A percentile compares a stretch with the other conserved stretches of the same genome.
Evolutionary conservation across 2,888 invertebrate species (phyloP).

Genomic region (Griposia aprilina): DNA sequence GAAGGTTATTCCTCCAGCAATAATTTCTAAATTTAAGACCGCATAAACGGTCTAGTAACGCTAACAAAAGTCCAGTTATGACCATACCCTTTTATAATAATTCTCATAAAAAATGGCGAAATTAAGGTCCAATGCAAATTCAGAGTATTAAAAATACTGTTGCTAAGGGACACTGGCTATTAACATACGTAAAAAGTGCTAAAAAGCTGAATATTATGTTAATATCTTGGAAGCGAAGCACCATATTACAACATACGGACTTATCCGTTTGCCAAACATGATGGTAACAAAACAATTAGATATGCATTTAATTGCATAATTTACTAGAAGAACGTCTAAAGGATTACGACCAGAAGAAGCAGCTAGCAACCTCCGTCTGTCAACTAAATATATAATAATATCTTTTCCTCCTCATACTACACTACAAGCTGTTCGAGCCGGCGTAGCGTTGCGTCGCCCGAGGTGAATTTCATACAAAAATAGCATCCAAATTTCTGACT

Average conservation of each 20-base stretch:
- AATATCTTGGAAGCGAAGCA: constrained; percentile 20
- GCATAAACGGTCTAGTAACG: constrained; percentile 26
- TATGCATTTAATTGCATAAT: not conserved
- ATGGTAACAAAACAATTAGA: not conserved
- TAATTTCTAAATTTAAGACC: constrained; percentile 51
- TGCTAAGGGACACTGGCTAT: constrained; percentile 38
- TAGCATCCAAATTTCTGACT: too few species aligned
- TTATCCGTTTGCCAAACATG: not conserved
- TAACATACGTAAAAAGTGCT: constrained; percentile 35
- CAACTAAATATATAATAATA: too few species aligned
- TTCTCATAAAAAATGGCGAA: constrained; percentile 62
- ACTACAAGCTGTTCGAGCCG: too few species aligned
- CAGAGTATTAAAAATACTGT: constrained; percentile 59
- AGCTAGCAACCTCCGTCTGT: not conserved
- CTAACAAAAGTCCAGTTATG: constrained; percentile 56
- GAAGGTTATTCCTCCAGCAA: constrained; percentile 12
- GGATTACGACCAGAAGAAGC: too few species aligned
- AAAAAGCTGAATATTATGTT: constrained; percentile 33
- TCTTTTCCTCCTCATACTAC: too few species aligned
- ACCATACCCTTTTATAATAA: constrained; percentile 52
- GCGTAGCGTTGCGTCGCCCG: too few species aligned
- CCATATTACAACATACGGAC: constrained; percentile 18
- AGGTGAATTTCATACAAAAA: too few species aligned
- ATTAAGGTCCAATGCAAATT: constrained; percentile 70
- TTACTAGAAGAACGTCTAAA: not conserved